A percentile compares a stretch with the other conserved stretches of the same genome.
These are phyloP conservation scores for Ramazzottius varieornatus DNA, from an alignment of 2,888 invertebrate species.

Conservation along the genomic window DNA sequence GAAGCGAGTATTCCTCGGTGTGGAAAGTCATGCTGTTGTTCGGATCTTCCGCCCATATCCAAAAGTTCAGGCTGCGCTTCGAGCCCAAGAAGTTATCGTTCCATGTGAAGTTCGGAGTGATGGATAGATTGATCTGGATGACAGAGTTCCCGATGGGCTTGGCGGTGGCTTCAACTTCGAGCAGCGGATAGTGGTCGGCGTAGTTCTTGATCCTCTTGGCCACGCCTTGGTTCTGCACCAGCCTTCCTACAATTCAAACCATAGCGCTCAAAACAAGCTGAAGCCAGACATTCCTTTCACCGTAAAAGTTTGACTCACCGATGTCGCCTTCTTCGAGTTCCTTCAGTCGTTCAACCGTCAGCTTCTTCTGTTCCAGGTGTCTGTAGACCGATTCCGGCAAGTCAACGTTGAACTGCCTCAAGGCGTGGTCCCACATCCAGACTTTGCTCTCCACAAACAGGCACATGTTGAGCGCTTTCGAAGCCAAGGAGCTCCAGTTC, in stretches of 20 bases:
- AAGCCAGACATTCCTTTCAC: too few relatives aligned
- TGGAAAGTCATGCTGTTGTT: slow-evolving; percentile 81
- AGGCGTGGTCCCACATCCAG: slow-evolving; percentile 60
- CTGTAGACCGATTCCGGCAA: slow-evolving; percentile 8
- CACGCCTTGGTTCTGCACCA: slow-evolving; percentile 46
- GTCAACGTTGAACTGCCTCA: slow-evolving; percentile 48
- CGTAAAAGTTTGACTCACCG: slow-evolving; percentile 30
- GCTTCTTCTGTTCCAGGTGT: slow-evolving; percentile 33
- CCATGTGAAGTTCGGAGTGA: slow-evolving; percentile 51
- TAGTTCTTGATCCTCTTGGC: slow-evolving; percentile 51
- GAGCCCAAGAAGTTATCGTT: slow-evolving; percentile 67
- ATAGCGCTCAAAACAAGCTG: neutral
- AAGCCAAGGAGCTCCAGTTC: slow-evolving; percentile 67
- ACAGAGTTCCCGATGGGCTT: slow-evolving; percentile 89
- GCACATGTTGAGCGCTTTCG: slow-evolving; percentile 51
- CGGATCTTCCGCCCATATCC: slow-evolving; percentile 94
- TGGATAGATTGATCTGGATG: slow-evolving; percentile 47
- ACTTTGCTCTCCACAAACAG: slow-evolving; percentile 75
- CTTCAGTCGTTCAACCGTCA: slow-evolving; percentile 45
- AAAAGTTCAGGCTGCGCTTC: slow-evolving; percentile 32
- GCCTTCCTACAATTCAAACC: slow-evolving; percentile 29
- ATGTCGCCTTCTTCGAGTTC: slow-evolving; percentile 69
- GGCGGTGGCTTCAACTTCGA: slow-evolving; percentile 53
- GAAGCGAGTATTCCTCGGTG: slow-evolving; percentile 62
- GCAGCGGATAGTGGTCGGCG: slow-evolving; percentile 52